Evolutionary conservation across 2,797 vertebrate genomes (phyloP).

Genomic region (Platyrinchus mystaceus): DNA sequence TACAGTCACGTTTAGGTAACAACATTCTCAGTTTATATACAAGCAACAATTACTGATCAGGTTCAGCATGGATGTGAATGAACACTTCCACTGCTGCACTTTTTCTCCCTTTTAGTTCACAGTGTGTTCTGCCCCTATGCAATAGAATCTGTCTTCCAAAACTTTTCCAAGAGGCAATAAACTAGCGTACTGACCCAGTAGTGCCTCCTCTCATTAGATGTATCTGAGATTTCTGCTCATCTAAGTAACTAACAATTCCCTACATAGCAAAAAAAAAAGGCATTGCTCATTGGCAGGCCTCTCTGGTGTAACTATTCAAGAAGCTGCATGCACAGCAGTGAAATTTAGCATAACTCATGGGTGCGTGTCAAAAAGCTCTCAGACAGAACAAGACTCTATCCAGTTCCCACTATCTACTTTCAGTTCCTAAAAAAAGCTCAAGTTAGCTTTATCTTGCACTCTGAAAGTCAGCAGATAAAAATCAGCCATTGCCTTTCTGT

Average conservation of each 20-base stretch:
- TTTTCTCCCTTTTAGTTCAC: constrained; percentile 19
- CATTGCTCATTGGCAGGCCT: not conserved
- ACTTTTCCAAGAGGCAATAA: not conserved
- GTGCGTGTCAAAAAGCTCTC: not conserved
- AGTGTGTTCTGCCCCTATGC: not conserved
- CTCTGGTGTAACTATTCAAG: not conserved
- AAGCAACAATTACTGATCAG: not conserved
- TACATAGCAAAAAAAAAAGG: not conserved
- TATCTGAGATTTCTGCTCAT: not conserved
- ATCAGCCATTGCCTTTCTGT: not conserved
- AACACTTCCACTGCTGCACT: not conserved
- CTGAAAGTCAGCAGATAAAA: constrained; percentile 1
- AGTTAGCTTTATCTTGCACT: not conserved
- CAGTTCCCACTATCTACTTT: not conserved
- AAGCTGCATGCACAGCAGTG: not conserved
- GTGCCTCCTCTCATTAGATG: not conserved
- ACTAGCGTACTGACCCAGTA: not conserved
- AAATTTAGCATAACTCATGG: not conserved
- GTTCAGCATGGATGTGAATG: not conserved
- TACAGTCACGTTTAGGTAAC: not conserved
- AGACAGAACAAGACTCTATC: not conserved
- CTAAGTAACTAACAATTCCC: not conserved
- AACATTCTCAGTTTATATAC: not conserved
- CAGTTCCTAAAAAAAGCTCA: not conserved
- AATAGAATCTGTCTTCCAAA: not conserved